Percentiles rank a stretch among this genome's conserved stretches.
phyloP scores from a whole-genome alignment of 2,888 invertebrate species.

The Podabrus alpinus region DNA sequence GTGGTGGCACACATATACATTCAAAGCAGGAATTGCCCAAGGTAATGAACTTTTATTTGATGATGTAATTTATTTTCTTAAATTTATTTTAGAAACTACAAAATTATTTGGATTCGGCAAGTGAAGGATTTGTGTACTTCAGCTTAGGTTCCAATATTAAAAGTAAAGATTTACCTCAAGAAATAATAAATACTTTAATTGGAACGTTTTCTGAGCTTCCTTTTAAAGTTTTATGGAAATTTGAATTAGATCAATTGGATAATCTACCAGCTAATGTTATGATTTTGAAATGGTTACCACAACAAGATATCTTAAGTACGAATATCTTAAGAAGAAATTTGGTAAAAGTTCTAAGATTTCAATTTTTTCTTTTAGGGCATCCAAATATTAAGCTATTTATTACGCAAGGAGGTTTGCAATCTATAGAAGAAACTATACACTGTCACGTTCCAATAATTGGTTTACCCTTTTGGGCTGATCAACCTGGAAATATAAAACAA shows the following conservation, averaged over 20 bases:
- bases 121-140: not conserved
- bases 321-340: not conserved
- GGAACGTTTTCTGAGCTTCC: not conserved
- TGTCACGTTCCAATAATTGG: not conserved
- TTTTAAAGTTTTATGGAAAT: not conserved
- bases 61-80: not conserved
- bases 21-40: not conserved
- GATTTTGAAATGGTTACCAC: not conserved
- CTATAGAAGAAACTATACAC: not conserved
- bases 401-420: not conserved
- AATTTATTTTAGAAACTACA: not conserved
- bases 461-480: not conserved
- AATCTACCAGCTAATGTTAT: not conserved
- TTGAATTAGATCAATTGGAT: not conserved
- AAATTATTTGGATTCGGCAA: not conserved
- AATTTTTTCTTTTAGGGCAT: not conserved
- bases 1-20: not conserved
- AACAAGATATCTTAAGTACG: not conserved
- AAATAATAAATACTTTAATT: not conserved
- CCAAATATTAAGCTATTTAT: not conserved
- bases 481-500: not conserved
- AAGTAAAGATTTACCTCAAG: not conserved
- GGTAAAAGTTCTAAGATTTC: too few species aligned
- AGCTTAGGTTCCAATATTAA: not conserved
- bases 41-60: not conserved